Percentiles rank a stretch among this genome's conserved stretches.
Evolutionary conservation across 2,113 vertebrate genomes (phyloP).

Genomic region (Cryptomyrus ogoouensis): DNA sequence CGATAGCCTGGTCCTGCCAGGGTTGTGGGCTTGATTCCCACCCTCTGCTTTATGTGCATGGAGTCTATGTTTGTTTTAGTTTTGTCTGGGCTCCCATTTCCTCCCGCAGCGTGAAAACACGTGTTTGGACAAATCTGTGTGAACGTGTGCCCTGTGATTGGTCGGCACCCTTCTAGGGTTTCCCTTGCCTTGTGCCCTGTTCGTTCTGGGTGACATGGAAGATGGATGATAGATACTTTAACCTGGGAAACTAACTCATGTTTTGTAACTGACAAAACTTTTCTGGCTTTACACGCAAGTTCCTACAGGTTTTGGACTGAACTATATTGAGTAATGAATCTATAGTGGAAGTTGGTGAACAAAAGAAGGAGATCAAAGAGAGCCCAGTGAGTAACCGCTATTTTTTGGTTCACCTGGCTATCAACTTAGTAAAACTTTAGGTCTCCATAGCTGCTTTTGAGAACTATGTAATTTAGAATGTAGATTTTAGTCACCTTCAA

Average conservation of each 20-base stretch:
- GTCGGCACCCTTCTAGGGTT: neutral
- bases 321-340: neutral
- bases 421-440: neutral
- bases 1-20: neutral
- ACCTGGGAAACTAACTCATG: neutral
- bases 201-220: neutral
- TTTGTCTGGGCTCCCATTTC: neutral
- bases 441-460: neutral
- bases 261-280: conserved; percentile 34
- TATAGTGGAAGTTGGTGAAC: neutral
- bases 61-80: neutral
- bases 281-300: conserved; percentile 60
- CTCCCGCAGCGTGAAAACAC: neutral
- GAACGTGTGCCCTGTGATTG: neutral
- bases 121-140: neutral
- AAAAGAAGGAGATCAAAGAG: neutral
- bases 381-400: too few species aligned
- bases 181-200: neutral
- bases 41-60: neutral
- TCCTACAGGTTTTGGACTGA: conserved; percentile 36
- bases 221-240: neutral
- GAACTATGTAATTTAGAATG: neutral
- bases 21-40: neutral
- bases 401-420: neutral
- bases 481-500: neutral